Percentiles rank a stretch among this genome's conserved stretches.
Evolutionary conservation across 2,797 vertebrate species (phyloP).

Genomic region (Molothrus ater): DNA sequence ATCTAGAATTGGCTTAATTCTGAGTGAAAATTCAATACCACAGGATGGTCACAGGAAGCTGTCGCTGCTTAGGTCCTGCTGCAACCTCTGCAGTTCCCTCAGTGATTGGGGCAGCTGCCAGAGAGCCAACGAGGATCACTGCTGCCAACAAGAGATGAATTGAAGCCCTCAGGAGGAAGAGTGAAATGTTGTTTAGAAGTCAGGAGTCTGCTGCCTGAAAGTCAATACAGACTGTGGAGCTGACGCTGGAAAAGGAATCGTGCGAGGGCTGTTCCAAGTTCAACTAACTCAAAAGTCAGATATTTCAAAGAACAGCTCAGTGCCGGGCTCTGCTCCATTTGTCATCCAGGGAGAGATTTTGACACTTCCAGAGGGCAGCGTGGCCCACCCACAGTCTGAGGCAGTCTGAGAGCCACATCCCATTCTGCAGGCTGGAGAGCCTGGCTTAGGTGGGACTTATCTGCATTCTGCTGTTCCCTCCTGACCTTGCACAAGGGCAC

Average conservation of each 20-base stretch:
- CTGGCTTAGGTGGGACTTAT: neutral
- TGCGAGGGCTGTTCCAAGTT: constrained; percentile 7
- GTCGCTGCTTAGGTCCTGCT: neutral
- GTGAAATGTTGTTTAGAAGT: constrained; percentile 7
- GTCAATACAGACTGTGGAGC: neutral
- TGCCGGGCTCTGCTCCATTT: constrained; percentile 24
- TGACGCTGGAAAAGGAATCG: neutral
- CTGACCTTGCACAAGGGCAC: neutral
- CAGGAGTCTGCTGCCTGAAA: constrained; percentile 4
- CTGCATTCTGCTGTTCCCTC: neutral
- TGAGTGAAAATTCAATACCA: neutral
- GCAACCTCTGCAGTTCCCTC: neutral
- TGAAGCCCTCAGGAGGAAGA: neutral
- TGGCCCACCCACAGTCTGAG: constrained; percentile 46
- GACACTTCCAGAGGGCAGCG: neutral
- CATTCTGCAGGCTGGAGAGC: neutral
- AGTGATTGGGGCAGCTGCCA: neutral
- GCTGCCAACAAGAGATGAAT: neutral
- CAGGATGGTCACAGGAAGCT: neutral
- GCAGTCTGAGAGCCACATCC: neutral
- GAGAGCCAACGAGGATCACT: neutral
- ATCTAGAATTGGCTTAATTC: rapidly evolving
- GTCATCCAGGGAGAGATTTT: constrained; percentile 27
- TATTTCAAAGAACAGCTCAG: constrained; percentile 50
- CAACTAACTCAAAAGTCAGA: constrained; percentile 25